These are phyloP conservation scores for Orthosia incerta DNA, from an alignment of 2,888 invertebrate genomes.

Conservation along the genomic window DNA sequence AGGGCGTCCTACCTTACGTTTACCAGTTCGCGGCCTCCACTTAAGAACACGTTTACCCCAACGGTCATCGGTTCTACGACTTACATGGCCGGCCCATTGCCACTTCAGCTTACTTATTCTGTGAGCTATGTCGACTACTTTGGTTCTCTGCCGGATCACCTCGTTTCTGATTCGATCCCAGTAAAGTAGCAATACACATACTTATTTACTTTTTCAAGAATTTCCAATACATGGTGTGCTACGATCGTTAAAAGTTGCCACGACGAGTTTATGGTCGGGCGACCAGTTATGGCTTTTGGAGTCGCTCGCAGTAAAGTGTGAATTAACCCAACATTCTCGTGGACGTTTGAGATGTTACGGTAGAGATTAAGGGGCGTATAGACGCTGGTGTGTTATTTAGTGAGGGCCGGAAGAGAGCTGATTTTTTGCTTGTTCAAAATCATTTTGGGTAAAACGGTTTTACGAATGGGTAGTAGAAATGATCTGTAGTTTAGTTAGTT, in stretches of 20 bases:
- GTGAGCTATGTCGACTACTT: no score
- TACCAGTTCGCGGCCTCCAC: no score
- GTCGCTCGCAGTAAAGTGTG: constrained; percentile 34
- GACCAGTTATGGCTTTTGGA: constrained; percentile 32
- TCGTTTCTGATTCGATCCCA: no score
- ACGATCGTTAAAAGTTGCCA: constrained; percentile 55
- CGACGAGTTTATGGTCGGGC: constrained; percentile 17
- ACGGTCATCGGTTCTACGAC: no score
- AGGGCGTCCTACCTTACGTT: no score
- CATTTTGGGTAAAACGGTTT: neutral
- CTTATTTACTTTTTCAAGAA: constrained; percentile 6
- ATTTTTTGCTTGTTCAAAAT: neutral
- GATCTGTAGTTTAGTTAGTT: neutral
- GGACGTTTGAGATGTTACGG: constrained; percentile 15
- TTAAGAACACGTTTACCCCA: no score
- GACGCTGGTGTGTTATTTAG: neutral
- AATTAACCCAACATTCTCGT: constrained; percentile 20
- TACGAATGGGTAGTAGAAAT: neutral
- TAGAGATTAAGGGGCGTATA: constrained; percentile 26
- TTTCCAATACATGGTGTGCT: constrained; percentile 29
- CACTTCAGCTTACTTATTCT: no score
- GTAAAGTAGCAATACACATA: neutral
- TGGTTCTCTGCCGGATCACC: no score
- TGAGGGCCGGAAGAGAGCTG: neutral
- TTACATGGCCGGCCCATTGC: no score